Percentiles rank a stretch among this genome's conserved stretches.
These are phyloP conservation scores for Argyresthia albistria DNA, from an alignment of 2,888 invertebrate species.

Conservation along the genomic window DNA sequence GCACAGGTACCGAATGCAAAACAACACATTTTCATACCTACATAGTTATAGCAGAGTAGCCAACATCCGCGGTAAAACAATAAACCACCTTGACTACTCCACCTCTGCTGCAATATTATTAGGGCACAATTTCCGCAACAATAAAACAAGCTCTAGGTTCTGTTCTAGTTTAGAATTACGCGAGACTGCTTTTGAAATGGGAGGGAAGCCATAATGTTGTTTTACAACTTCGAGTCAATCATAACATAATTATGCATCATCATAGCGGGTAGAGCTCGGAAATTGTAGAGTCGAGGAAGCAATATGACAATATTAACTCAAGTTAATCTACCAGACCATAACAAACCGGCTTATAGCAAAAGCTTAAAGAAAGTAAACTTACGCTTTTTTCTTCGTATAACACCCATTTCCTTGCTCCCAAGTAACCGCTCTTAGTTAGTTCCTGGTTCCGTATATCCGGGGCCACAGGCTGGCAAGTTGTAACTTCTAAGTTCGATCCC, in stretches of 20 bases:
- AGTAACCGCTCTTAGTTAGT: conserved; percentile 27
- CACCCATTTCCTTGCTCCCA: conserved; percentile 53
- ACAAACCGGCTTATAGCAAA: conserved; percentile 2
- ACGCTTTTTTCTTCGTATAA: conserved; percentile 65
- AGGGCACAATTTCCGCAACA: conserved; percentile 13
- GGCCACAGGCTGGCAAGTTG: conserved; percentile 24
- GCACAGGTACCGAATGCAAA: too few species aligned
- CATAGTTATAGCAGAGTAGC: neutral
- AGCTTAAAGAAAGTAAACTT: conserved; percentile 42
- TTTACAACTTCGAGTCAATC: too few species aligned
- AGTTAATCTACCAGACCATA: too few species aligned
- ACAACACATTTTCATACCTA: neutral
- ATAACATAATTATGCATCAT: too few species aligned
- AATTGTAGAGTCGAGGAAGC: too few species aligned
- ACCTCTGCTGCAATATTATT: conserved; percentile 13
- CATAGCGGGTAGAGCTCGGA: too few species aligned
- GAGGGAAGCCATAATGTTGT: too few species aligned
- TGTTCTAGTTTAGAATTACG: too few species aligned
- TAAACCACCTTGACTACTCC: conserved; percentile 11
- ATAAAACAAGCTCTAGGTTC: neutral
- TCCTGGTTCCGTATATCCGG: conserved; percentile 34
- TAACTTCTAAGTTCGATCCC: conserved; percentile 14
- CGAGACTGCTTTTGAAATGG: too few species aligned
- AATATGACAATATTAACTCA: too few species aligned
- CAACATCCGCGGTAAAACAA: conserved; percentile 14